Evolutionary conservation across 2,888 invertebrate genomes (phyloP).

Genomic region (Drosophila pseudotalamancana): DNA sequence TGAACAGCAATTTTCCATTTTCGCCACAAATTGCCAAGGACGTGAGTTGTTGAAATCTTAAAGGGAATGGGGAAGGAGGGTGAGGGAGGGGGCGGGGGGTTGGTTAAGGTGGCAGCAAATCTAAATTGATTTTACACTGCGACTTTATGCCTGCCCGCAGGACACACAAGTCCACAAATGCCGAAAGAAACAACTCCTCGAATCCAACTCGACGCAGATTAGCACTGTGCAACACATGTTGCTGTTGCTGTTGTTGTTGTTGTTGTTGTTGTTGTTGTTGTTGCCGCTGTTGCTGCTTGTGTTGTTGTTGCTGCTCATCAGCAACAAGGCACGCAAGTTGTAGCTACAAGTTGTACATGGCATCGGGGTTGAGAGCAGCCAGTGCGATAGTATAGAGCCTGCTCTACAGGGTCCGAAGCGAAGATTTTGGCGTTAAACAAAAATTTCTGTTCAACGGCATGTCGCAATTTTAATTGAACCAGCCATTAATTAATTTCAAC

Average conservation of each 20-base stretch:
- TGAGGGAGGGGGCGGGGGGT: background rate
- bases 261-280: slow-evolving; percentile 45
- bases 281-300: slow-evolving; percentile 24
- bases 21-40: slow-evolving; percentile 74
- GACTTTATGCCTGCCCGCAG: slow-evolving; percentile 58
- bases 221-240: slow-evolving; percentile 70
- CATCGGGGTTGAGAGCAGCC: slow-evolving; percentile 35
- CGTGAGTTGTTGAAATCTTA: slow-evolving; percentile 52
- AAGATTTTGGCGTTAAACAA: slow-evolving; percentile 45
- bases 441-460: slow-evolving; percentile 80
- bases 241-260: slow-evolving; percentile 27
- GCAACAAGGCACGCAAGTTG: slow-evolving; percentile 75
- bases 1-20: slow-evolving; percentile 82
- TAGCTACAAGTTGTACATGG: slow-evolving; percentile 74
- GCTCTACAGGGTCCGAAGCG: slow-evolving; percentile 4
- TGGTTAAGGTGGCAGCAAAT: slow-evolving; percentile 58
- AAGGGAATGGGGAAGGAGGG: background rate
- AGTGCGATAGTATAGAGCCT: slow-evolving; percentile 23
- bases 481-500: slow-evolving; percentile 84
- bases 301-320: slow-evolving; percentile 62
- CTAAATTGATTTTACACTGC: slow-evolving; percentile 81
- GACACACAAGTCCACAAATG: slow-evolving; percentile 59
- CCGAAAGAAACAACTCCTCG: slow-evolving; percentile 8
- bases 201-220: slow-evolving; percentile 61
- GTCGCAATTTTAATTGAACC: slow-evolving; percentile 84